Conservation (phyloP, 2,888 invertebrate genomes). For the Cryptophagus acutangulus region DNA sequence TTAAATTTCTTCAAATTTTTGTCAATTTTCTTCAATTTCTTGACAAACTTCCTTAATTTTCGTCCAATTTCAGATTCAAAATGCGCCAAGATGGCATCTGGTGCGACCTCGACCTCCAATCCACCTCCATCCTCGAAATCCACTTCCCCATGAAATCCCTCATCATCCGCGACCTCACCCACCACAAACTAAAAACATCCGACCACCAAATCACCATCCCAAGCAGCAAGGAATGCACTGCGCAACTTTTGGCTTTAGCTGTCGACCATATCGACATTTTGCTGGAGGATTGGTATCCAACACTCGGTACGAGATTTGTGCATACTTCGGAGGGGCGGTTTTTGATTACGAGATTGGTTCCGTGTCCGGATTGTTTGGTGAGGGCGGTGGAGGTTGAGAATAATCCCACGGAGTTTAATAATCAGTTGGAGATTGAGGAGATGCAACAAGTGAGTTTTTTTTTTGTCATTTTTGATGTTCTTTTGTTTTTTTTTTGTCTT, state of each 20-base stretch:
- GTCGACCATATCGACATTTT: slow-evolving; percentile 95
- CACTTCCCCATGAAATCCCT: slow-evolving; percentile 69
- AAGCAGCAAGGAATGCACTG: slow-evolving; percentile 72
- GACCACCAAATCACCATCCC: slow-evolving; percentile 60
- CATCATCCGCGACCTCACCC: slow-evolving; percentile 51
- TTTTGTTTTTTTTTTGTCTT: too few relatives aligned
- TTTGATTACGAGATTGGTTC: slow-evolving; percentile 86
- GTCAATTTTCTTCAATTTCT: too few relatives aligned
- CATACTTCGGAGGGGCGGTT: slow-evolving; percentile 96
- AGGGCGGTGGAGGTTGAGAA: slow-evolving; percentile 44
- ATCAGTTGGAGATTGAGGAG: slow-evolving; percentile 12
- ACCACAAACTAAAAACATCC: slow-evolving; percentile 30
- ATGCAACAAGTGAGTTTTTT: slow-evolving; percentile 11
- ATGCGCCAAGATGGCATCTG: slow-evolving; percentile 80
- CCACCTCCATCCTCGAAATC: slow-evolving; percentile 81
- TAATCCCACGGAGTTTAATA: slow-evolving; percentile 27
- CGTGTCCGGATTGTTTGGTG: slow-evolving; percentile 84
- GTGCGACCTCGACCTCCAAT: slow-evolving; percentile 75
- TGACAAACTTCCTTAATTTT: too few relatives aligned
- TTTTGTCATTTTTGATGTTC: too few relatives aligned
- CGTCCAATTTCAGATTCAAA: slow-evolving; percentile 61
- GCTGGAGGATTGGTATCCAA: slow-evolving; percentile 98
- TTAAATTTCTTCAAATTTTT: too few relatives aligned
- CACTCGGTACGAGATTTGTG: slow-evolving; percentile 91
- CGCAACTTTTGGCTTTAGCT: slow-evolving; percentile 78